These are phyloP conservation scores for Puffinus mauretanicus DNA, from an alignment of 2,113 vertebrate species.

Conservation along the genomic window DNA sequence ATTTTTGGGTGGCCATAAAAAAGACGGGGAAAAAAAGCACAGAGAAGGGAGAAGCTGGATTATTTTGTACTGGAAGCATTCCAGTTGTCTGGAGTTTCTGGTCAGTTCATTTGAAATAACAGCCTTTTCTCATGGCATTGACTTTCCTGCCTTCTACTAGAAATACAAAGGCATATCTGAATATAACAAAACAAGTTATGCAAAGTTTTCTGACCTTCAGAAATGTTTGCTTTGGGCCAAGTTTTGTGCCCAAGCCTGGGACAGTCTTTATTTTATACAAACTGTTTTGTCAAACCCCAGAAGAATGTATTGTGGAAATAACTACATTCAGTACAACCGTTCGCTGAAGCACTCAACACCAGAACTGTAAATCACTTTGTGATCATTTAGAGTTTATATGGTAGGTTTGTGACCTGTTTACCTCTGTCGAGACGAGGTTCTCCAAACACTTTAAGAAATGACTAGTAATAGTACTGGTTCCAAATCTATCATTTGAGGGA, in stretches of 20 bases:
- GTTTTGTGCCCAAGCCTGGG: background rate
- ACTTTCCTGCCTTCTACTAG: background rate
- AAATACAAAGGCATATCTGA: background rate
- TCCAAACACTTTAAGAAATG: conserved; percentile 23
- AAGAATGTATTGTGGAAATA: background rate
- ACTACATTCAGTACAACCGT: background rate
- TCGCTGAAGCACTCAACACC: rapidly evolving
- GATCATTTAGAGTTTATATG: background rate
- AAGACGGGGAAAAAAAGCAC: background rate
- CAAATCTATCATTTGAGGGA: background rate
- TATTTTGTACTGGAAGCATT: background rate
- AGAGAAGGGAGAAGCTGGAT: background rate
- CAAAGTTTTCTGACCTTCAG: background rate
- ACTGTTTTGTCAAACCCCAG: background rate
- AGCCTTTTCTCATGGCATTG: background rate
- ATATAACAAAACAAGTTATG: background rate
- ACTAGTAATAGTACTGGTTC: background rate
- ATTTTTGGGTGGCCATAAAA: background rate
- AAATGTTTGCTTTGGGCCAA: background rate
- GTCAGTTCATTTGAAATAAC: background rate
- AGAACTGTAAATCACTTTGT: conserved; percentile 8
- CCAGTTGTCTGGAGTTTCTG: background rate
- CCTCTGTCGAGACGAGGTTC: background rate
- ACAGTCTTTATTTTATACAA: background rate
- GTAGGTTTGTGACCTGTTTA: background rate